Conservation (phyloP, 1,140 invertebrate genomes). For the Trichonephila clavipes region DNA sequence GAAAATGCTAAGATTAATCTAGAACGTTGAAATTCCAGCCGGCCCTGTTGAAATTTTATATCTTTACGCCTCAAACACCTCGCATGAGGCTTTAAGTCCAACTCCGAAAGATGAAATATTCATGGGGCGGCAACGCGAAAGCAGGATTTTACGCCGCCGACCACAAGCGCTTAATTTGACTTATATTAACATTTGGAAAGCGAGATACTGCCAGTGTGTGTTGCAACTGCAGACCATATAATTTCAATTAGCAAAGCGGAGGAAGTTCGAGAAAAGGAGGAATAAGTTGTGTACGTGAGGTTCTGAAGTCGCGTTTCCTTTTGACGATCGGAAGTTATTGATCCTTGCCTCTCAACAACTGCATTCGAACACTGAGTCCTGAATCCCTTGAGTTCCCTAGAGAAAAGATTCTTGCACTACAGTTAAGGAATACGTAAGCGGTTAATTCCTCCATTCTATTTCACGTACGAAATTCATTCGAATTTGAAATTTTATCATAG, state of each 20-base stretch:
- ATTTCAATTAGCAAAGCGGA: not conserved
- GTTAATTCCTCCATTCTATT: too few relatives aligned
- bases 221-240: not conserved
- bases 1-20: not conserved
- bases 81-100: not conserved
- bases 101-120: constrained; percentile 4
- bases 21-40: not conserved
- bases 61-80: not conserved
- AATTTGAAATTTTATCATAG: too few relatives aligned
- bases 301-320: not conserved
- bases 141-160: not conserved
- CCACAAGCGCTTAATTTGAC: constrained; percentile 8
- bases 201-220: not conserved
- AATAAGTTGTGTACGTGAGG: not conserved
- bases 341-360: too few relatives aligned
- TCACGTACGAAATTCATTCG: too few relatives aligned
- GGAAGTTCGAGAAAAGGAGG: not conserved
- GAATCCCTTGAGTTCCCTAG: too few relatives aligned
- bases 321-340: too few relatives aligned
- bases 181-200: constrained; percentile 3
- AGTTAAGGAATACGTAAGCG: too few relatives aligned
- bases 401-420: too few relatives aligned
- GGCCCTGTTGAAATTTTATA: not conserved
- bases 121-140: not conserved
- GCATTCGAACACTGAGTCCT: too few relatives aligned